Base-by-base conservation (phyloP, 2,797 vertebrate species). In the Manis javanica region DNA sequence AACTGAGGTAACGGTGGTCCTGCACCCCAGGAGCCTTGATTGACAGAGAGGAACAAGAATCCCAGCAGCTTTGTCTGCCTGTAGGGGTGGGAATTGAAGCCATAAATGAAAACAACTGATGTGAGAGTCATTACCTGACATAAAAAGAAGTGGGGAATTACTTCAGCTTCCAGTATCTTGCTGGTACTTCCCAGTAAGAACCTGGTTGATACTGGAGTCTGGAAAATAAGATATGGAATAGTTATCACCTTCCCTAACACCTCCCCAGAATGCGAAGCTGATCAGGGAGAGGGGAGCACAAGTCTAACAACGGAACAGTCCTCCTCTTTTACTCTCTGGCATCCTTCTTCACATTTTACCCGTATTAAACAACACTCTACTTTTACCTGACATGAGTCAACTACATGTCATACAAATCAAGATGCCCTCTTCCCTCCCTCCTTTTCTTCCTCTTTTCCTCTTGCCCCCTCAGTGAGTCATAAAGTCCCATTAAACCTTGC, bases 401-500 rank as follows among this genome's bases (percentile, higher is more conserved):
- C 3, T 19, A 18, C 63, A 15, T 93, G 1, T 29, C 15, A 29
- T 59, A 68, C 2, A 26, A 12, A 64, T 10, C 12, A 68, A 39
- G 5, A 34, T 21, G 5, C 2, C 4, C 11, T 42, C 3, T 5
- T 61, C 1, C 2, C 2, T 23, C 6, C 46, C 13, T 53, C 6
- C 23, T 1, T 23, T 12, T 37, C 21, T 15, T 26, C 21, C 75
- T 10, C 15, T 23, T 1, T 37, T 21, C 55, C 53, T 59, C 13
- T 37, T 26, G 13, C 24, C 21, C n/a, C 61, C 16, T 15, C 19
- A 37, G 49, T 63, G 5, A 92, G n/a, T 9, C 19, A 49, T 4
- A 34, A 78, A 88, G 31, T 19, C 74, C 31, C 34, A 31, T 74
- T 86, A 81, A 24, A 69, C 49, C 51, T 18, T 57, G 4, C 4